Evolutionary conservation across 2,113 vertebrate genomes (phyloP).

Genomic region (Ahaetulla prasina): DNA sequence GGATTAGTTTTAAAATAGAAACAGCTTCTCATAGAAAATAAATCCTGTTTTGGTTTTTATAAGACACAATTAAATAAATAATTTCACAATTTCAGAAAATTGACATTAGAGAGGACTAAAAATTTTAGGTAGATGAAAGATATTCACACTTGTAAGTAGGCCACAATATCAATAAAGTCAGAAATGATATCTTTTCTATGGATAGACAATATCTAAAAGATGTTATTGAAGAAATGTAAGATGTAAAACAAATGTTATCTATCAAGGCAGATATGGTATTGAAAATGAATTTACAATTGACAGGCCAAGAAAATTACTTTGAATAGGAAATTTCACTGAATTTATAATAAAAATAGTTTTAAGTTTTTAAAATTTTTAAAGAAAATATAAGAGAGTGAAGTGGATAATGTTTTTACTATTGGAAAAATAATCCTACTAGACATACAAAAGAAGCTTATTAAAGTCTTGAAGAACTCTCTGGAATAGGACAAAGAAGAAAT

Average conservation of each 20-base stretch:
- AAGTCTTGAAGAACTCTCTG: too few relatives aligned
- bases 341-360: not conserved
- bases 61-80: not conserved
- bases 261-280: not conserved
- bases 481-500: too few relatives aligned
- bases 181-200: not conserved
- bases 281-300: not conserved
- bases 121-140: not conserved
- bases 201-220: not conserved
- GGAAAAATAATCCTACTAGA: too few relatives aligned
- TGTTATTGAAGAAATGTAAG: not conserved
- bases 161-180: not conserved
- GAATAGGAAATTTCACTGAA: not conserved
- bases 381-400: too few relatives aligned
- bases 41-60: not conserved
- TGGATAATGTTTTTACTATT: too few relatives aligned
- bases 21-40: not conserved
- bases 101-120: not conserved
- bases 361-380: too few relatives aligned
- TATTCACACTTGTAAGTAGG: not conserved
- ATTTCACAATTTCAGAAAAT: not conserved
- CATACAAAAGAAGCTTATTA: too few relatives aligned
- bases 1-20: not conserved
- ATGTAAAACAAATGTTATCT: not conserved
- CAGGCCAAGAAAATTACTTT: not conserved